These are phyloP conservation scores for Ichneumoninae sp. DNA, from an alignment of 2,888 invertebrate genomes.

Conservation along the genomic window DNA sequence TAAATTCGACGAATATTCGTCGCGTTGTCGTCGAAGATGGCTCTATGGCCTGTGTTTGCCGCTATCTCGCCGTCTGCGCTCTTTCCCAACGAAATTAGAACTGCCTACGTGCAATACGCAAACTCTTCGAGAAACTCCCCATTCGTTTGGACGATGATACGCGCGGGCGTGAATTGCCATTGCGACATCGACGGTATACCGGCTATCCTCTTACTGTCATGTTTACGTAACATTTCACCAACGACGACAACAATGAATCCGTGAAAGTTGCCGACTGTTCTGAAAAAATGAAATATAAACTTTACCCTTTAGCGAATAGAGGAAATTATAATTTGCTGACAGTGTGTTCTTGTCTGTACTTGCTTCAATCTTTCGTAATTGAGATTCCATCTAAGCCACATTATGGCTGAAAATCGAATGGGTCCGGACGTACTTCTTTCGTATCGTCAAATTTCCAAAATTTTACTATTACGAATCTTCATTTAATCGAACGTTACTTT, in stretches of 20 bases:
- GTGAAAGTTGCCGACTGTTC: slow-evolving; percentile 18
- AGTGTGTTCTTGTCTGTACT: not conserved
- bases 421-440: no score
- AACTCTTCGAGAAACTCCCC: slow-evolving; percentile 34
- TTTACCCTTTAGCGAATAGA: slow-evolving; percentile 5
- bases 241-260: slow-evolving; percentile 25
- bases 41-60: slow-evolving; percentile 16
- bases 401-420: no score
- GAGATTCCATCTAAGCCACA: not conserved
- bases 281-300: not conserved
- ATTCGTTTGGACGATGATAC: slow-evolving; percentile 27
- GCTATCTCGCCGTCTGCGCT: slow-evolving; percentile 30
- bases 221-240: slow-evolving; percentile 27
- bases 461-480: no score
- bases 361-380: not conserved
- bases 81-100: slow-evolving; percentile 66
- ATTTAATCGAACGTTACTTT: no score
- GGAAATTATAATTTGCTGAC: not conserved
- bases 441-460: no score
- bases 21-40: slow-evolving; percentile 37
- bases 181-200: slow-evolving; percentile 42
- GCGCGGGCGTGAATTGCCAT: slow-evolving; percentile 43
- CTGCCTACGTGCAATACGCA: slow-evolving; percentile 56
- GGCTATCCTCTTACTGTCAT: slow-evolving; percentile 35
- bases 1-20: not conserved